Evolutionary conservation across 2,888 invertebrate genomes (phyloP).

Genomic region (Cataglyphis altisquamis): DNA sequence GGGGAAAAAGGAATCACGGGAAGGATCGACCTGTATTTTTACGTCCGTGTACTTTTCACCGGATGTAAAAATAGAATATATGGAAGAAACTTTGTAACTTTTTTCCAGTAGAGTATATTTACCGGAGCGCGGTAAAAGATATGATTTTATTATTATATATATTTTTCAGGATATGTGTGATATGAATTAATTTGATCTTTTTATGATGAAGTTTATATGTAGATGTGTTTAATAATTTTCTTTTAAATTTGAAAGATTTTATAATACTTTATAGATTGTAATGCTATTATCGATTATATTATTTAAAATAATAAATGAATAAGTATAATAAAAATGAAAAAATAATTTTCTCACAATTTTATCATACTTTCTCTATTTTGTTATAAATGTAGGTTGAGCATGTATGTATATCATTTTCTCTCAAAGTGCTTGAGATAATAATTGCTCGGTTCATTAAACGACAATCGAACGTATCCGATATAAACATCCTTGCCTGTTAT

Average conservation of each 20-base stretch:
- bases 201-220: not conserved
- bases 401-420: conserved; percentile 9
- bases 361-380: not conserved
- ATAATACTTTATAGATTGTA: not conserved
- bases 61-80: conserved; percentile 11
- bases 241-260: not conserved
- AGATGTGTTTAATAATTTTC: not conserved
- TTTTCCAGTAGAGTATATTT: not conserved
- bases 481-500: not conserved
- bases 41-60: not conserved
- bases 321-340: not conserved
- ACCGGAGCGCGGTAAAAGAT: too few species aligned
- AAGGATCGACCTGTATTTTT: conserved; percentile 21
- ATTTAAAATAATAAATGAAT: not conserved
- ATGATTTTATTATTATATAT: not conserved
- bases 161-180: not conserved
- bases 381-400: conserved; percentile 9
- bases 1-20: conserved; percentile 41
- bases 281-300: not conserved
- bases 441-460: conserved; percentile 28
- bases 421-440: conserved; percentile 14
- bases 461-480: conserved; percentile 16
- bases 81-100: not conserved
- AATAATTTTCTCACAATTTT: not conserved
- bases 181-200: not conserved